Conservation (phyloP, 2,888 invertebrate species). For the Perizoma affinitatum region DNA sequence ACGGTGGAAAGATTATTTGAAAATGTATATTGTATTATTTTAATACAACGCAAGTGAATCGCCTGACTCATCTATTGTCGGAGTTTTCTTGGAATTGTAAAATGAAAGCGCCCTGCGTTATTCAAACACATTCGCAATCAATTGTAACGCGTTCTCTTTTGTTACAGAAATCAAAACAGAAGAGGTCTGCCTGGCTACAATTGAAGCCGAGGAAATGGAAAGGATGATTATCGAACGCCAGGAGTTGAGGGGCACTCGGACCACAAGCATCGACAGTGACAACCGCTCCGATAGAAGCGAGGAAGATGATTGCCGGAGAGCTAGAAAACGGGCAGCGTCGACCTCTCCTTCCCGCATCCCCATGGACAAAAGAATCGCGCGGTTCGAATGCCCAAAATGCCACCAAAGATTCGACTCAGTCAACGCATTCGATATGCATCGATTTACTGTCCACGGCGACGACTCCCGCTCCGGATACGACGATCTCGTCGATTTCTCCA, state of each 20-base stretch:
- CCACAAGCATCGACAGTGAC: conserved; percentile 82
- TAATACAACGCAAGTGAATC: conserved; percentile 67
- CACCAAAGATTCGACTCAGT: conserved; percentile 89
- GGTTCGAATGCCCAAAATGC: conserved; percentile 89
- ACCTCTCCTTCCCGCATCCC: conserved; percentile 67
- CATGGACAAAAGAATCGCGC: conserved; percentile 68
- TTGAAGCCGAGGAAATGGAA: conserved; percentile 67
- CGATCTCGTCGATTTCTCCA: conserved; percentile 92
- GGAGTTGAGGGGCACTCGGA: conserved; percentile 64
- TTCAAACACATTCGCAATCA: conserved; percentile 73
- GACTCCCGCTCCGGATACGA: conserved; percentile 87
- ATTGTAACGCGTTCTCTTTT: conserved; percentile 73
- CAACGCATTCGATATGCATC: conserved; percentile 88
- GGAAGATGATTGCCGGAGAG: conserved; percentile 66
- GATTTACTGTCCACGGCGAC: conserved; percentile 85
- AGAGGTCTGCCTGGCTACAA: conserved; percentile 74
- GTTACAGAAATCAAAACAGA: conserved; percentile 83
- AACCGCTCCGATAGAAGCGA: conserved; percentile 83
- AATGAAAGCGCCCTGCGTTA: conserved; percentile 74
- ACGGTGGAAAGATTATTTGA: conserved; percentile 44
- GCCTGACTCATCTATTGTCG: conserved; percentile 80
- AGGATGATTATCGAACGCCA: conserved; percentile 64
- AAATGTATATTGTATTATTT: conserved; percentile 66
- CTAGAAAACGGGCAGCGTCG: conserved; percentile 72
- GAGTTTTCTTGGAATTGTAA: conserved; percentile 79